Evolutionary conservation across 2,888 invertebrate genomes (phyloP), one percentile per base, ranked within the genome.

Genomic region (Aspidapion aeneum): DNA sequence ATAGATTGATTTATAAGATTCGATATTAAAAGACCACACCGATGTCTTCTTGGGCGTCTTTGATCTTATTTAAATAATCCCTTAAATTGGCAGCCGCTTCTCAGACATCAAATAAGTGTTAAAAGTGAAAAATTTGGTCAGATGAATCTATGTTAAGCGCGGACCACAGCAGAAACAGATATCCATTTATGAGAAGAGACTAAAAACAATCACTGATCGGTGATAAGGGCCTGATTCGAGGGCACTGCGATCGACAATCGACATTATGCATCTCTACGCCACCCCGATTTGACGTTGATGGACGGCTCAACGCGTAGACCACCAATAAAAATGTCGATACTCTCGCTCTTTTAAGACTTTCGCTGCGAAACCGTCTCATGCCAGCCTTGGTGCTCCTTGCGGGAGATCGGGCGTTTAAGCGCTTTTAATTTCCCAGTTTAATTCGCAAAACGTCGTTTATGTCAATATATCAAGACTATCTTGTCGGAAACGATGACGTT

Each of bases 271-370:
- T 73, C 72, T 71, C 69, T 64, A 69, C 68, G 68, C 73, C 73
- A 71, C 73, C 73, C 72, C 67, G 71, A 66, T 60, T 65, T 69
- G 74, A 74, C 74, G 73, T 68, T 74, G 74, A 74, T 67, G 68
- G 69, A 74, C 74, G 72, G 67, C 70, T 66, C 69, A 67, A 70
- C 69, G 69, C 68, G 67, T 63, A 65, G 70, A 68, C 68, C 71
- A 70, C 72, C 72, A 73, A 73, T 74, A 73, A 73, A 74, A 73
- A 72, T 70, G 74, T 73, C 73, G 71, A 66, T 68, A 63, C 65
- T 67, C 66, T 60, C 66, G 61, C 62, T 63, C 54, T 35, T 35
- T 35, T 35, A 35, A 35, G 35, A 12, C 35, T 3, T 7, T 35
- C 35, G 35, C 35, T 35, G 35, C 35, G 35, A 35, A 35, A 35